A percentile compares a stretch with the other conserved stretches of the same genome.
These are phyloP conservation scores for Netelia melanura DNA, from an alignment of 2,888 invertebrate genomes.

Conservation along the genomic window DNA sequence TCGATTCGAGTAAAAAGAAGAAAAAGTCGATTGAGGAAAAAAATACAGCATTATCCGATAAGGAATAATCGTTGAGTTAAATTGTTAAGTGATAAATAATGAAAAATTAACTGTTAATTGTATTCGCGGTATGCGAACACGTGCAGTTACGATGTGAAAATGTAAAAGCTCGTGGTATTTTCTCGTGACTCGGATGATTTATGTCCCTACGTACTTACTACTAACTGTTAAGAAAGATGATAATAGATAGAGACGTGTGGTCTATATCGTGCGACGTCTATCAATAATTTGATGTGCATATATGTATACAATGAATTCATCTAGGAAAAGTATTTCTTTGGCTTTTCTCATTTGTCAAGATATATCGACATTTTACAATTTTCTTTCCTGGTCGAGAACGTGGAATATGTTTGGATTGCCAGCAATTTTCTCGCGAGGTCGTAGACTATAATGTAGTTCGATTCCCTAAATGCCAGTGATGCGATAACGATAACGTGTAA, in stretches of 20 bases:
- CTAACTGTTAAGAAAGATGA: too few relatives aligned
- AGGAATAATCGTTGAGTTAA: neutral
- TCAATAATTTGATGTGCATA: neutral
- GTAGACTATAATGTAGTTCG: neutral
- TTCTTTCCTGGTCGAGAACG: neutral
- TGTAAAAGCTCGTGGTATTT: too few relatives aligned
- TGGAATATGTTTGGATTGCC: neutral
- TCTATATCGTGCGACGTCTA: too few relatives aligned
- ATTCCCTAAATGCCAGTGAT: constrained; percentile 6
- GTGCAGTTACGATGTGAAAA: neutral
- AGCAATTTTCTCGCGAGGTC: neutral
- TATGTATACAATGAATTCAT: neutral
- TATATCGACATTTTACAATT: neutral
- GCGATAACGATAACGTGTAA: neutral
- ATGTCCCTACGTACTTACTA: too few relatives aligned
- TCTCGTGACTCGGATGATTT: too few relatives aligned
- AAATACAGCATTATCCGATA: neutral
- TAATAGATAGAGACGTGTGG: too few relatives aligned
- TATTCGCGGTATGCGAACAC: neutral
- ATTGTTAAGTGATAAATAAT: neutral
- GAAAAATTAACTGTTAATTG: neutral
- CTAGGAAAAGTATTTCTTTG: neutral
- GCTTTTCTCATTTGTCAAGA: neutral
- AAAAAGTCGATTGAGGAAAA: neutral
- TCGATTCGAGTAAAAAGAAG: neutral